Percentiles rank a stretch among this genome's conserved stretches.
Evolutionary conservation across 2,797 vertebrate species (phyloP).

Genomic region (Rhabdophis nuchalis): DNA sequence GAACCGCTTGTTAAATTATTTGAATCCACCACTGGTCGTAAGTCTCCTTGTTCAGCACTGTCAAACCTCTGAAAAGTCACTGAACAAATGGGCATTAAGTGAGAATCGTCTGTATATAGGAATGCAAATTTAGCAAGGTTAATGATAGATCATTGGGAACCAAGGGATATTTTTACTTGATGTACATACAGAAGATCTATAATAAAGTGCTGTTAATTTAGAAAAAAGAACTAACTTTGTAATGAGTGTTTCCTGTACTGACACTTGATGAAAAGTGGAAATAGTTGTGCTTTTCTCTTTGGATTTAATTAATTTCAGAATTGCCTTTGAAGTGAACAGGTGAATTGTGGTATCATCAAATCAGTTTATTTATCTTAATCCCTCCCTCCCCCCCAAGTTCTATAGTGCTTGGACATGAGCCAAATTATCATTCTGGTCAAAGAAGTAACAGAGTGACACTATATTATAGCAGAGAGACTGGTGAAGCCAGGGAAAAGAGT

Average conservation of each 20-base stretch:
- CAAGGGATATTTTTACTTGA: rapidly evolving
- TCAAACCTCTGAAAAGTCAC: neutral
- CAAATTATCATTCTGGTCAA: neutral
- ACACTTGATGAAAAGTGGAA: neutral
- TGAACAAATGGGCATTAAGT: neutral
- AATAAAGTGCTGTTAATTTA: neutral
- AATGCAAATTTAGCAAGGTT: neutral
- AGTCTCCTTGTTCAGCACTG: neutral
- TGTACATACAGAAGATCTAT: neutral
- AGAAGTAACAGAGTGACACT: neutral
- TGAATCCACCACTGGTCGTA: neutral
- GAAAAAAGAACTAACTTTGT: neutral
- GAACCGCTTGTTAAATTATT: too few relatives aligned
- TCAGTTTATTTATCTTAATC: neutral
- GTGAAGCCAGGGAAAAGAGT: too few relatives aligned
- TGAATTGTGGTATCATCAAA: neutral
- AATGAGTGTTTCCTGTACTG: neutral
- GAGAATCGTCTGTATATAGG: neutral
- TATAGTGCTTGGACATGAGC: neutral
- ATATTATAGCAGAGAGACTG: too few relatives aligned
- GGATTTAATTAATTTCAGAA: constrained; percentile 3
- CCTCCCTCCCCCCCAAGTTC: too few relatives aligned
- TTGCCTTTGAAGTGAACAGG: neutral
- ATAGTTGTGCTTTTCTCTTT: neutral
- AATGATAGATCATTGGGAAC: neutral